Base-by-base conservation (phyloP, 1,140 invertebrate genomes). In the Nebria ingens region DNA sequence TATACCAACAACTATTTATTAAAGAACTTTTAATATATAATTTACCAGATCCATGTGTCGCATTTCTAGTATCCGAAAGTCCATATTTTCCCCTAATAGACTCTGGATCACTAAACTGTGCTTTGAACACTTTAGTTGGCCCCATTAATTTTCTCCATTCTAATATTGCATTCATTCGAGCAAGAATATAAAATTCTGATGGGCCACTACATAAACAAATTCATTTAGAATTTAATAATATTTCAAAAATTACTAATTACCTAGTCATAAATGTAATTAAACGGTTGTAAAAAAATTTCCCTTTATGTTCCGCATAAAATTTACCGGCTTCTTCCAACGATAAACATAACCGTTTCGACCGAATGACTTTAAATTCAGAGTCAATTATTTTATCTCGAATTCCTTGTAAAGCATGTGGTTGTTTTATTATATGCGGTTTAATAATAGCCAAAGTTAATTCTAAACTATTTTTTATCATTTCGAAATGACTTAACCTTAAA, bases 1-100 rank as follows among this genome's bases (percentile, higher is more conserved):
- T n/a, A n/a, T n/a, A n/a, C n/a, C n/a, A n/a, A n/a, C n/a, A n/a
- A n/a, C n/a, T n/a, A n/a, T n/a, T n/a, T n/a, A n/a, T n/a, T 50
- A n/a, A 6, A 53, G n/a, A 57, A 22, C n/a, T 56, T 9, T 15
- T 45, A 20, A 53, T 40, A 6, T 21, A 51, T 56, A 51, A 59
- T 51, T 62, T 69, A 89, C 87, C 89, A 71, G 91, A 94, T 23
- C 92, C 92, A 74, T 96, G 92, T 50, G 85, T 83, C 17, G 87
- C 90, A 77, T 97, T 97, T 67, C 91, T 84, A 0, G 93, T 95
- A 70, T 96, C 92, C 1, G 91, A 90, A 1, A 94, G 69, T 0
- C 93, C 93, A 78, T 84, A 94, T 62, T 78, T 73, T 1, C 87
- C 89, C 62, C 93, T 74, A 54, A 96, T 83, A 58, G 81, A 82